Evolutionary conservation across 2,113 vertebrate species (phyloP).

Genomic region (Varanus komodoensis): DNA sequence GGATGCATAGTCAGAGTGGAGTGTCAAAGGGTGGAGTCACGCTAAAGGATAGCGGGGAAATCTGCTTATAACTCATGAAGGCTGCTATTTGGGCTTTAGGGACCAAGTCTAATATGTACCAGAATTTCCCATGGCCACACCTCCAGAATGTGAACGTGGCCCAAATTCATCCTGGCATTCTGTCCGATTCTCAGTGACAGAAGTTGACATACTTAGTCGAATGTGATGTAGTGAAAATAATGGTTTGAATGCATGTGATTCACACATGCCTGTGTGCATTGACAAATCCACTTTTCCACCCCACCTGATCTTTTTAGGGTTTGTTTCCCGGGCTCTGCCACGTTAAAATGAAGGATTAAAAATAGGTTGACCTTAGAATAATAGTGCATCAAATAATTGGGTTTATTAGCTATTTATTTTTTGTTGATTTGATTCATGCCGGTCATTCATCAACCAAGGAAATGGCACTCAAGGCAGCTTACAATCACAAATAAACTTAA

Average conservation of each 20-base stretch:
- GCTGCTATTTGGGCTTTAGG: slow-evolving; percentile 61
- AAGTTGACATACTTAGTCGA: slow-evolving; percentile 54
- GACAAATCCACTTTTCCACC: not conserved
- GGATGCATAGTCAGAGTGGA: slow-evolving; percentile 60
- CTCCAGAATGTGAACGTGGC: slow-evolving; percentile 66
- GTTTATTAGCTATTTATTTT: not conserved
- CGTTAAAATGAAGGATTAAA: not conserved
- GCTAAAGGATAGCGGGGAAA: slow-evolving; percentile 65
- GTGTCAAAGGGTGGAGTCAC: slow-evolving; percentile 37
- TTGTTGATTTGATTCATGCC: too few species aligned
- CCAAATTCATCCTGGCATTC: slow-evolving; percentile 64
- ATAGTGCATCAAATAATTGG: not conserved
- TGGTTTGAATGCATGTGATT: not conserved
- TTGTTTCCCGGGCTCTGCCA: not conserved
- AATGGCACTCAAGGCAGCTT: too few species aligned
- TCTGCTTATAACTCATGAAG: slow-evolving; percentile 67
- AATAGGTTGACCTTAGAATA: not conserved
- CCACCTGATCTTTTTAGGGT: not conserved
- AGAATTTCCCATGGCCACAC: slow-evolving; percentile 67
- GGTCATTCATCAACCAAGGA: too few species aligned
- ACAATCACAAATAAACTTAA: too few species aligned
- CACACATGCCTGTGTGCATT: not conserved
- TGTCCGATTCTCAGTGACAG: slow-evolving; percentile 54
- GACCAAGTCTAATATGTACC: slow-evolving; percentile 52
- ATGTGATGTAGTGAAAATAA: not conserved